Percentiles rank a stretch among this genome's conserved stretches.
phyloP scores from a whole-genome alignment of 2,888 invertebrate species.

The Clistopyga incitator region DNA sequence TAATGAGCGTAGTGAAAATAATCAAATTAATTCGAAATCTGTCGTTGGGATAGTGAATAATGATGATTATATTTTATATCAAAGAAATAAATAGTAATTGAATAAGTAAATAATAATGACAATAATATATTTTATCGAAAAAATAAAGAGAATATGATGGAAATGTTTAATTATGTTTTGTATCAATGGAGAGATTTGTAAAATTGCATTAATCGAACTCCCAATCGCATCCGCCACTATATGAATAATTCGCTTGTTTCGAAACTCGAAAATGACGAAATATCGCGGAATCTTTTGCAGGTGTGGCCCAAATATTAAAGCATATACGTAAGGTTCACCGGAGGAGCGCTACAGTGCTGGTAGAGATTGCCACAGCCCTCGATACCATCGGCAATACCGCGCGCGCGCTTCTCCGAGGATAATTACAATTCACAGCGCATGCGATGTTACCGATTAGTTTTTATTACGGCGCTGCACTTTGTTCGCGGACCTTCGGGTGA shows the following conservation, averaged over 20 bases:
- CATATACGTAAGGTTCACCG: not conserved
- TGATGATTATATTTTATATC: too few species aligned
- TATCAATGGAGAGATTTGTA: too few species aligned
- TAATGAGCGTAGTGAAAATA: conserved; percentile 3
- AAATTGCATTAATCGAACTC: conserved; percentile 1
- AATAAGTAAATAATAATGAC: too few species aligned
- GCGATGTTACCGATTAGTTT: conserved; percentile 63
- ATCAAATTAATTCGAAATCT: not conserved
- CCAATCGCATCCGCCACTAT: conserved; percentile 12
- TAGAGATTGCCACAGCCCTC: conserved; percentile 5
- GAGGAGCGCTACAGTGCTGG: not conserved
- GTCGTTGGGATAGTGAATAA: too few species aligned
- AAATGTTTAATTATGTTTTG: too few species aligned
- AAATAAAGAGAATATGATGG: too few species aligned
- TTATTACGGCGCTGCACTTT: conserved; percentile 57
- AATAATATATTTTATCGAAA: too few species aligned
- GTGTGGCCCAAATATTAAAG: conserved; percentile 55
- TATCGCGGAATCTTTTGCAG: conserved; percentile 17
- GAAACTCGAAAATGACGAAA: conserved; percentile 44
- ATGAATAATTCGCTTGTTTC: not conserved
- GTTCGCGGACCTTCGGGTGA: conserved; percentile 55
- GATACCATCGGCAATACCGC: not conserved
- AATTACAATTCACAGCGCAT: conserved; percentile 62
- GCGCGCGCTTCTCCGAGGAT: conserved; percentile 8
- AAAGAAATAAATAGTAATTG: too few species aligned